A percentile compares a stretch with the other conserved stretches of the same genome.
These are phyloP conservation scores for human DNA, from an alignment of 2,113 vertebrate species.

Conservation along the genomic window DNA sequence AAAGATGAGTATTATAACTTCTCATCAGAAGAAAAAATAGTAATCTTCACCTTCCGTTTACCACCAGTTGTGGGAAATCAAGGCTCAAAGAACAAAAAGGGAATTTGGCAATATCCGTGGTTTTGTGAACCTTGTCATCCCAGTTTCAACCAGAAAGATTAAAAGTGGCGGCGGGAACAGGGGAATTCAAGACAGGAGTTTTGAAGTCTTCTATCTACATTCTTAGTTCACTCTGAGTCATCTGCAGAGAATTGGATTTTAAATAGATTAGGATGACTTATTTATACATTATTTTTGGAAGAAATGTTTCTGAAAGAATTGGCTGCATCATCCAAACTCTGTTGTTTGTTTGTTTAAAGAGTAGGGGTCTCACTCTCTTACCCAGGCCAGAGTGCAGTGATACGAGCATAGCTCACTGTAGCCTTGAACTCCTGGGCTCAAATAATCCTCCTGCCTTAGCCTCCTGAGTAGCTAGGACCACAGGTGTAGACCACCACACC, in stretches of 20 bases:
- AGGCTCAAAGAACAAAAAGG: background rate
- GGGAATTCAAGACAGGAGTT: background rate
- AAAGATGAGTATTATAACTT: background rate
- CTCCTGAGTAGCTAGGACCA: no score
- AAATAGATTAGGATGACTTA: background rate
- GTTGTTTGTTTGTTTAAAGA: no score
- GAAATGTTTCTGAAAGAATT: background rate
- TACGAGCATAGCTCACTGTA: no score
- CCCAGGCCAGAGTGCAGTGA: no score
- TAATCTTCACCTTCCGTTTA: background rate
- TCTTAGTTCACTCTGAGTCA: background rate
- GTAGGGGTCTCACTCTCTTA: no score
- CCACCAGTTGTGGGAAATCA: background rate
- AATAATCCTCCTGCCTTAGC: no score
- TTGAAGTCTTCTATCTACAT: background rate
- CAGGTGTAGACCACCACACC: no score
- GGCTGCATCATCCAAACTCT: background rate
- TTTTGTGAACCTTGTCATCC: background rate
- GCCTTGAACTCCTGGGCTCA: no score
- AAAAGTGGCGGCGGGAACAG: accelerated
- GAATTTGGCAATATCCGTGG: background rate
- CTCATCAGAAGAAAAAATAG: background rate
- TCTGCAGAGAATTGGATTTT: background rate
- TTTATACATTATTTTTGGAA: background rate
- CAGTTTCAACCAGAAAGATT: background rate